A percentile compares a stretch with the other conserved stretches of the same genome.
phyloP scores from a whole-genome alignment of 1,140 invertebrate species.

The Bicyclus anynana region DNA sequence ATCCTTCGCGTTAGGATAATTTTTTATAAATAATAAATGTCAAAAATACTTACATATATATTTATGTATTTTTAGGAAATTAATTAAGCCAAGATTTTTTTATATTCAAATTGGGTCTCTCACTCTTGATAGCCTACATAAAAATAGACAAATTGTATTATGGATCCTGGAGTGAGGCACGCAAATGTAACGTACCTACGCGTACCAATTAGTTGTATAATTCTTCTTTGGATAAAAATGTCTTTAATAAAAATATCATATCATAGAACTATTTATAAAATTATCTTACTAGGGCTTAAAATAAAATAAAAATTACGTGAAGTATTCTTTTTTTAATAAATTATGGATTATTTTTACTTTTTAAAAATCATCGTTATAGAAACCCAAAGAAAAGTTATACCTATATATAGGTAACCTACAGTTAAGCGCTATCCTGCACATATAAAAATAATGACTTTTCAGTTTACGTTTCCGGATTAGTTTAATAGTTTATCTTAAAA shows the following conservation, averaged over 20 bases:
- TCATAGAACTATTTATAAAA: constrained; percentile 4
- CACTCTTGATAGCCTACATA: neutral
- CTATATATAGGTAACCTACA: too few species aligned
- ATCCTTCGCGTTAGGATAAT: constrained; percentile 15
- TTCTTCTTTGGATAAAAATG: neutral
- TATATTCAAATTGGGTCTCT: neutral
- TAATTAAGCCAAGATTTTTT: neutral
- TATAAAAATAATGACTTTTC: too few species aligned
- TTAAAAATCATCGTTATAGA: too few species aligned
- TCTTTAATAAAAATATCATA: neutral
- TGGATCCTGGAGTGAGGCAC: neutral
- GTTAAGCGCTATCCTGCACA: too few species aligned
- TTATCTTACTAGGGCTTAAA: neutral
- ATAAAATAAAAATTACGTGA: constrained; percentile 3
- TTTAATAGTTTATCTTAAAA: too few species aligned
- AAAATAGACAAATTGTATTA: neutral
- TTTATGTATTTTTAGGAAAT: neutral
- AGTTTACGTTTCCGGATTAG: too few species aligned
- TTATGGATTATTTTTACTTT: too few species aligned
- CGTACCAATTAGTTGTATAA: neutral
- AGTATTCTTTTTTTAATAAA: too few species aligned
- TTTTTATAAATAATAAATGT: neutral
- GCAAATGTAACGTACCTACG: neutral
- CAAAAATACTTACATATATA: neutral
- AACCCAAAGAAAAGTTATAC: too few species aligned